Percentiles rank a stretch among this genome's conserved stretches.
Conservation (phyloP, 2,113 vertebrate genomes). For the Archilochus colubris region DNA sequence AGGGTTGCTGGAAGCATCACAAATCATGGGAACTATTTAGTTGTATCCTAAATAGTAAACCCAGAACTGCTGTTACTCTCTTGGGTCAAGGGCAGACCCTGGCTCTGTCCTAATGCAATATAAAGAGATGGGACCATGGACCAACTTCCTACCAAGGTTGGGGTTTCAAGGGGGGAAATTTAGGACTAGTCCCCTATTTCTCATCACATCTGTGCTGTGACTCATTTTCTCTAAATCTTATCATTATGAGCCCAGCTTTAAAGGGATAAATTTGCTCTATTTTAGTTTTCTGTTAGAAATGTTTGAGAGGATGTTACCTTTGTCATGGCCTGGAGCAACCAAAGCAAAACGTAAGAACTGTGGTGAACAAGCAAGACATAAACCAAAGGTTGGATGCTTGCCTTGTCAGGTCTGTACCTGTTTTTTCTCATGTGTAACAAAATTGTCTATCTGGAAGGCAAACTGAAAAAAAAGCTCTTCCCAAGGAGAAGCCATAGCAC, state of each 20-base stretch:
- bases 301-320: neutral
- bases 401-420: neutral
- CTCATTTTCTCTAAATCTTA: neutral
- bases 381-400: neutral
- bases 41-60: constrained; percentile 38
- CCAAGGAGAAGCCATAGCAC: neutral
- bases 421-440: neutral
- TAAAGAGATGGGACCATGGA: constrained; percentile 32
- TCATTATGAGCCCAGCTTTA: neutral
- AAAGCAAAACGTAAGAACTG: neutral
- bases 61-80: neutral
- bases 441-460: neutral
- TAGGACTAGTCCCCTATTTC: neutral
- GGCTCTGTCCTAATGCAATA: constrained; percentile 29
- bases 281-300: neutral
- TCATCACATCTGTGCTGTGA: neutral
- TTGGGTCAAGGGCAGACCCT: neutral
- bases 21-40: constrained; percentile 52
- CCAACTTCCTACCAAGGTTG: neutral
- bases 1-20: constrained; percentile 41
- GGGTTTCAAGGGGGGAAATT: neutral
- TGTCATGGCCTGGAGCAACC: neutral
- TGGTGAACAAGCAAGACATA: neutral
- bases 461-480: neutral
- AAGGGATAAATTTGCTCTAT: neutral